Evolutionary conservation across 2,797 vertebrate species (phyloP).

Genomic region (Falco berigora): DNA sequence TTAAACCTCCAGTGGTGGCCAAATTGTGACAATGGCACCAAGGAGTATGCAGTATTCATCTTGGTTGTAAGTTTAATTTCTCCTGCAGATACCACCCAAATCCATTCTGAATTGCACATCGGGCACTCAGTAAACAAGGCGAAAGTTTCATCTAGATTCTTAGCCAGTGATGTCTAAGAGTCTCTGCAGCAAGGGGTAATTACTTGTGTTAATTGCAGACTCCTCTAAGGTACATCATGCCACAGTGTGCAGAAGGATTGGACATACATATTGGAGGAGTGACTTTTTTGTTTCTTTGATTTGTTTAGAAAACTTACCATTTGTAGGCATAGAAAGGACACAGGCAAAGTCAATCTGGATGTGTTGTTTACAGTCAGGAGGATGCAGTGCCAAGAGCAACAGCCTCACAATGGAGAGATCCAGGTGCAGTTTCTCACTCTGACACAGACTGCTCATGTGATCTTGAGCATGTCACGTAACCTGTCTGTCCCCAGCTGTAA

Average conservation of each 20-base stretch:
- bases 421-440: not conserved
- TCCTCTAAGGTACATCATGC: constrained; percentile 20
- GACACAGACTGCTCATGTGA: not conserved
- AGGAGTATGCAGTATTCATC: not conserved
- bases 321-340: not conserved
- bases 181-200: constrained; percentile 31
- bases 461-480: not conserved
- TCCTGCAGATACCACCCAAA: constrained; percentile 9
- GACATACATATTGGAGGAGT: not conserved
- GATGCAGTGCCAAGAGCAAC: not conserved
- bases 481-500: not conserved
- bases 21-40: not conserved
- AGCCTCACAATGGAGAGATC: not conserved
- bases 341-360: not conserved
- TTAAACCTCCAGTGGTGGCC: not conserved
- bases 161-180: constrained; percentile 5
- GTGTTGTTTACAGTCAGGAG: not conserved
- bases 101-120: not conserved
- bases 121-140: not conserved
- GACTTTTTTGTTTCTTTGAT: constrained; percentile 7
- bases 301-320: not conserved
- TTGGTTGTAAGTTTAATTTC: not conserved
- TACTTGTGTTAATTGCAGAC: constrained; percentile 50
- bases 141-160: constrained; percentile 35
- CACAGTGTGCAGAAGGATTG: not conserved